Evolutionary conservation across 2,888 invertebrate species (phyloP).

Genomic region (Sarcophaga caerulescens): DNA sequence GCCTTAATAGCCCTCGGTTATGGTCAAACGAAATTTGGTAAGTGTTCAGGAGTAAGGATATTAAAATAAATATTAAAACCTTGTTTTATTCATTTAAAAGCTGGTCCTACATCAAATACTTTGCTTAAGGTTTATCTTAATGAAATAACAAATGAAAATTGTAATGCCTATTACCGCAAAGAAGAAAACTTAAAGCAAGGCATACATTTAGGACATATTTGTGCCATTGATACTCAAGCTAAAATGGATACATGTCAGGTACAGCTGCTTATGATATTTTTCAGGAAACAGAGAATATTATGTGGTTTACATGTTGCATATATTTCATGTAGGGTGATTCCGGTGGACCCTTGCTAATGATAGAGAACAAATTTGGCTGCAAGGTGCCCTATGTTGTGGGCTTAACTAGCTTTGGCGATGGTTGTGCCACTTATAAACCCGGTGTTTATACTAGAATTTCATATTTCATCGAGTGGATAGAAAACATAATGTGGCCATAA

Average conservation of each 20-base stretch:
- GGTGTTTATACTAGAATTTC: constrained; percentile 64
- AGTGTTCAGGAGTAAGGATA: background rate
- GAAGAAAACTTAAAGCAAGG: constrained; percentile 42
- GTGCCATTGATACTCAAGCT: constrained; percentile 53
- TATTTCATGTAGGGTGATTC: constrained; percentile 63
- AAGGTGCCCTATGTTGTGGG: constrained; percentile 50
- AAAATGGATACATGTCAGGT: constrained; percentile 63
- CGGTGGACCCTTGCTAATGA: constrained; percentile 55
- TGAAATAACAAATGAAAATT: constrained; percentile 49
- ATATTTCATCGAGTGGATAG: constrained; percentile 58
- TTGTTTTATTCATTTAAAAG: constrained; percentile 1
- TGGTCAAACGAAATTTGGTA: constrained; percentile 59
- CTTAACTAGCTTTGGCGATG: constrained; percentile 57
- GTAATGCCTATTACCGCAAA: constrained; percentile 31
- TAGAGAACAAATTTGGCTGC: constrained; percentile 1
- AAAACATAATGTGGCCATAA: background rate
- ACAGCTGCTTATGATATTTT: background rate
- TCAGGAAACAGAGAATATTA: background rate
- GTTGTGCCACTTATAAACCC: constrained; percentile 50
- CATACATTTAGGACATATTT: constrained; percentile 47
- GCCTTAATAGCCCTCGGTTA: constrained; percentile 45
- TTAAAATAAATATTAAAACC: too few species aligned
- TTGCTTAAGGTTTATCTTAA: constrained; percentile 41
- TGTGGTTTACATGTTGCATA: background rate
- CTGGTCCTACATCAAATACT: constrained; percentile 42